Conservation (phyloP, 53 echinoderm and acorn worm genomes). For the Echinometra lucunter region DNA sequence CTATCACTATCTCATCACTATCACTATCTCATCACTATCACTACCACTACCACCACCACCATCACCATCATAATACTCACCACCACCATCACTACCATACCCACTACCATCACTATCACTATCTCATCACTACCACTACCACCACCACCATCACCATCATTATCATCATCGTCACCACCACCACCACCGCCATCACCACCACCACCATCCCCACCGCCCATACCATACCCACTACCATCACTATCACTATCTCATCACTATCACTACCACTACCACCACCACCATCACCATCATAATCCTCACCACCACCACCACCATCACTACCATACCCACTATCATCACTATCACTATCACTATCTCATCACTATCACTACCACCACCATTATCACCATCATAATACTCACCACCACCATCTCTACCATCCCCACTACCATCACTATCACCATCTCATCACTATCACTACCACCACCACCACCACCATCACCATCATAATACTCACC, state of each 20-base stretch:
- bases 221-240: too few relatives aligned
- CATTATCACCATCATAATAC: background rate
- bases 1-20: background rate
- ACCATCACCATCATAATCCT: too few relatives aligned
- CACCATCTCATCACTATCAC: too few relatives aligned
- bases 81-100: too few relatives aligned
- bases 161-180: background rate
- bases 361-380: background rate
- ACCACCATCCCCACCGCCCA: background rate
- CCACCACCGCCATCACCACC: background rate
- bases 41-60: too few relatives aligned
- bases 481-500: background rate
- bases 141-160: background rate
- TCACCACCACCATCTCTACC: too few relatives aligned
- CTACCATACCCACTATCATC: too few relatives aligned
- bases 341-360: background rate
- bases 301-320: too few relatives aligned
- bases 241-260: background rate
- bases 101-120: background rate
- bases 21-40: background rate
- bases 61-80: too few relatives aligned
- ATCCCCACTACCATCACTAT: too few relatives aligned
- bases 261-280: background rate
- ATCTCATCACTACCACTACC: background rate
- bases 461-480: too few relatives aligned